Percentiles rank a stretch among this genome's conserved stretches.
Evolutionary conservation across 2,888 invertebrate genomes (phyloP).

Genomic region (Standfussiana lucernea): DNA sequence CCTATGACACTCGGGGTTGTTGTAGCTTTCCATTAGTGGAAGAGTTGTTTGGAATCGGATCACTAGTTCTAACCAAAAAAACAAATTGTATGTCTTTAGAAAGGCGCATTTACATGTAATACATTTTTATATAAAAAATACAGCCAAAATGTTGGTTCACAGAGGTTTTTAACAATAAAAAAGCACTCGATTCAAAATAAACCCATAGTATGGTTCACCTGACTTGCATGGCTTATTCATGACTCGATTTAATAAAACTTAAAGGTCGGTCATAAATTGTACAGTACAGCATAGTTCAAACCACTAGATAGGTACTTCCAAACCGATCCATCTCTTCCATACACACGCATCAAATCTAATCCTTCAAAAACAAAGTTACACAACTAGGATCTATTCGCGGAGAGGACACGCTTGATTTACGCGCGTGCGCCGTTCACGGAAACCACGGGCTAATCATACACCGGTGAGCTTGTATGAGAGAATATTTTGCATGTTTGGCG

Average conservation of each 20-base stretch:
- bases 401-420: constrained; percentile 77
- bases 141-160: not conserved
- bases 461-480: constrained; percentile 32
- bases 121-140: no score
- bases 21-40: not conserved
- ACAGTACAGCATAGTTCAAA: not conserved
- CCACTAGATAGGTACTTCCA: not conserved
- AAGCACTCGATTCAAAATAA: not conserved
- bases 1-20: not conserved
- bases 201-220: not conserved
- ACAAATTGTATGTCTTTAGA: not conserved
- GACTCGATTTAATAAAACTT: not conserved
- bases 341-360: constrained; percentile 37
- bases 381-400: constrained; percentile 71
- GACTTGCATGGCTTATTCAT: not conserved
- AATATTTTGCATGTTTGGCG: constrained; percentile 41
- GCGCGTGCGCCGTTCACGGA: constrained; percentile 74
- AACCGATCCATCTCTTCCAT: constrained; percentile 36
- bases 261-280: not conserved
- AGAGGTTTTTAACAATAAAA: not conserved
- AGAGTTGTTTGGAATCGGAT: not conserved
- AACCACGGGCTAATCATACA: constrained; percentile 66
- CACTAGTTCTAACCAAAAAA: not conserved
- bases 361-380: constrained; percentile 63
- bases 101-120: not conserved